Evolutionary conservation across 2,797 vertebrate species (phyloP), one percentile per base, ranked within the genome.

Genomic region (Propithecus deckenii): DNA sequence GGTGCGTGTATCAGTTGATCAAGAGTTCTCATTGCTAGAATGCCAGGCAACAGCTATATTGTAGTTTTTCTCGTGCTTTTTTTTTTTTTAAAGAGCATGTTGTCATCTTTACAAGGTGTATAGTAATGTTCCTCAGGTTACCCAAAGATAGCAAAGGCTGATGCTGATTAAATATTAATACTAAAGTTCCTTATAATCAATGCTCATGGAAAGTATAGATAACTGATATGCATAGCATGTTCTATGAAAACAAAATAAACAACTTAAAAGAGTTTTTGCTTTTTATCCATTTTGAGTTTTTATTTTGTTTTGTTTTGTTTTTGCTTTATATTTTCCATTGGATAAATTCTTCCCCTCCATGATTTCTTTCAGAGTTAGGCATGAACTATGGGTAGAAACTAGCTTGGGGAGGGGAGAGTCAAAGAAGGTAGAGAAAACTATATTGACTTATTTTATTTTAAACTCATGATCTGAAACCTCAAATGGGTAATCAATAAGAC

Each of bases 291-390:
- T 35, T 69, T 50, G n/a, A 57, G 11, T 71, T 67, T 85, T 74
- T 65, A 41, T 41, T 32, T 83, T 57, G n/a, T 25, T 84, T 95
- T 79, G 38, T 25, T 84, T 95, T 79, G 46, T 13, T 93, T 81
- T 67, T 79, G 46, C 17, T 93, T 81, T 59, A 57, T 69, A 69
- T 80, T 87, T 63, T 32, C 7, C 7, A 35, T 52, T 38, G 57
- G 35, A 35, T 67, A 95, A 72, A 10, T 72, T 67, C n/a, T 71
- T 59, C 25, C 23, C 4, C 35, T n/a, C 38, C 22, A 10, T 74
- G 35, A 88, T 85, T 67, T 91, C 8, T 95, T 80, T 80, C 41
- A 32, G 43, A 67, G 59, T 52, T 67, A 67, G 22, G 43, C 9
- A 4, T 46, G 48, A 72, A 72, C 23, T 65, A 6, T 76, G 32